phyloP scores from a whole-genome alignment of 2,113 vertebrate species.

The Festucalex cinctus region DNA sequence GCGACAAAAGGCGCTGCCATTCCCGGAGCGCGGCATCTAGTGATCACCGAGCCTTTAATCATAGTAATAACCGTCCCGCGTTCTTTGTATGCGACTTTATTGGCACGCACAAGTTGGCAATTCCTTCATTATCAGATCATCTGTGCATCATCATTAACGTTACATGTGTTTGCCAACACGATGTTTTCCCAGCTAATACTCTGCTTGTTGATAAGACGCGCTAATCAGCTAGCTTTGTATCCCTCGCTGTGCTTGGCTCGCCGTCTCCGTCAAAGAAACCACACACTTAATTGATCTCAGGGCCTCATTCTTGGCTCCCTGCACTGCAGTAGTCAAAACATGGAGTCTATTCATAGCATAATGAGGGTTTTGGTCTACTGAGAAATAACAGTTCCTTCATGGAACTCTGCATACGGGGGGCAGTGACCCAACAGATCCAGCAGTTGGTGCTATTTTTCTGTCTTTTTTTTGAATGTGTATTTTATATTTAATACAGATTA shows the following conservation, averaged over 20 bases:
- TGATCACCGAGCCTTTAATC: slow-evolving; percentile 32
- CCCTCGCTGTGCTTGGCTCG: slow-evolving; percentile 26
- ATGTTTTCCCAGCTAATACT: slow-evolving; percentile 61
- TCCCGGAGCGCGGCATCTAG: slow-evolving; percentile 20
- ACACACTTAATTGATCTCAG: slow-evolving; percentile 56
- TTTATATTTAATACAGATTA: neutral
- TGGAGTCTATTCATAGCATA: slow-evolving; percentile 27
- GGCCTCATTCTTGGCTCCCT: slow-evolving; percentile 33
- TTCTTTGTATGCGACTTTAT: slow-evolving; percentile 49
- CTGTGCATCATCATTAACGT: slow-evolving; percentile 68
- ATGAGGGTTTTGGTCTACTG: slow-evolving; percentile 27
- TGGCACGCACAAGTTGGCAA: slow-evolving; percentile 46
- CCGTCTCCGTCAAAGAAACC: slow-evolving; percentile 44
- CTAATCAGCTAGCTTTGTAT: slow-evolving; percentile 60
- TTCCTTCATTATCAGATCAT: slow-evolving; percentile 57
- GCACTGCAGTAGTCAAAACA: slow-evolving; percentile 48
- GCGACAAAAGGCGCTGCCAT: slow-evolving; percentile 12
- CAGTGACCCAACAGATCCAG: neutral
- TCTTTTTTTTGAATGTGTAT: too few species aligned
- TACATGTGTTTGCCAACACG: slow-evolving; percentile 67
- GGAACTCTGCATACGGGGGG: neutral
- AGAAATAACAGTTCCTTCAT: slow-evolving; percentile 11
- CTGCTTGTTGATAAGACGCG: slow-evolving; percentile 58
- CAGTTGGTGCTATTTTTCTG: neutral
- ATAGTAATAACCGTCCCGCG: slow-evolving; percentile 36